These are phyloP conservation scores for Channa striata DNA, from an alignment of 2,797 vertebrate species.

Conservation along the genomic window DNA sequence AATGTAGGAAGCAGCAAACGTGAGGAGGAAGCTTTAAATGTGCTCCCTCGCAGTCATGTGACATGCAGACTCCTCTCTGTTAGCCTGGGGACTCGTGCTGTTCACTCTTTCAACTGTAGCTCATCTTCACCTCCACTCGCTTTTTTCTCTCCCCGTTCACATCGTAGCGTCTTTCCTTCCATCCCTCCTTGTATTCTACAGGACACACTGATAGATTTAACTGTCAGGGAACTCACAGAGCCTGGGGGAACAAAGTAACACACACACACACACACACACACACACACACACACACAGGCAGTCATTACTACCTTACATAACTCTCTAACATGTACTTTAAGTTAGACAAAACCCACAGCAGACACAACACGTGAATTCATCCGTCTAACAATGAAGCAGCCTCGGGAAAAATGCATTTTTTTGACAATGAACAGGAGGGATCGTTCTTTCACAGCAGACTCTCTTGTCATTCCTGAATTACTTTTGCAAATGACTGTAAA, in stretches of 20 bases:
- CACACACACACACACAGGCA: constrained; percentile 7
- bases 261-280: neutral
- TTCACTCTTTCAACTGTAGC: constrained; percentile 45
- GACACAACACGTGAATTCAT: constrained; percentile 14
- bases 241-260: constrained; percentile 29
- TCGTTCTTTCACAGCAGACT: constrained; percentile 34
- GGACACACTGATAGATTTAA: constrained; percentile 43
- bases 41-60: constrained; percentile 11
- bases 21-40: constrained; percentile 1
- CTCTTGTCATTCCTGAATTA: constrained; percentile 66
- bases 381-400: constrained; percentile 11
- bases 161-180: neutral
- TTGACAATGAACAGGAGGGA: constrained; percentile 34
- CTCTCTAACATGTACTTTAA: constrained; percentile 22
- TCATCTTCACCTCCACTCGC: constrained; percentile 42
- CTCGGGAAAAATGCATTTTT: constrained; percentile 19
- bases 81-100: constrained; percentile 33
- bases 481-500: constrained; percentile 72
- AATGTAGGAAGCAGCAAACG: neutral
- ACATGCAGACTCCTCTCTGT: constrained; percentile 48
- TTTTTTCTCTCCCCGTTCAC: neutral
- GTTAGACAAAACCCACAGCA: constrained; percentile 19
- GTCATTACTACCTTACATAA: constrained; percentile 46
- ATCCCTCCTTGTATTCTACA: constrained; percentile 15
- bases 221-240: constrained; percentile 37